A percentile compares a stretch with the other conserved stretches of the same genome.
Conservation (phyloP, 1,140 invertebrate species). For the Orius insidiosus region DNA sequence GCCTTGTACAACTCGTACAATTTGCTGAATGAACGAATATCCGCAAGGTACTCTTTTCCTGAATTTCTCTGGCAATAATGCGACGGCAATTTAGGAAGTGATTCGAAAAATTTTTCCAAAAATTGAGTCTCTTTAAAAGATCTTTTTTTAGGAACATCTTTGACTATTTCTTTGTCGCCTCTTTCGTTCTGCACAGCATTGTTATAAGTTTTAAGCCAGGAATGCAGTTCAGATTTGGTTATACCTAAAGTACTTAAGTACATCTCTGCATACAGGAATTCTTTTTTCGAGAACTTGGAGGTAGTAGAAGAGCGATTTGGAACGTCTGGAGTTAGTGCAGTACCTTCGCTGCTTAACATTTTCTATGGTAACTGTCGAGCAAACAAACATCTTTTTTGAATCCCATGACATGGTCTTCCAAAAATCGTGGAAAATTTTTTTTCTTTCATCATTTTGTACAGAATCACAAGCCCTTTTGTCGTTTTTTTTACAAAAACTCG, state of each 20-base stretch:
- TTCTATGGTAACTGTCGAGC: background rate
- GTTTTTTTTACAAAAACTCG: no score
- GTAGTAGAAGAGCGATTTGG: no score
- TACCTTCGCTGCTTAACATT: no score
- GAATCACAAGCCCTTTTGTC: no score
- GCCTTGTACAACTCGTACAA: background rate
- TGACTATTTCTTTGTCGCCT: background rate
- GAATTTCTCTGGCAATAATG: no score
- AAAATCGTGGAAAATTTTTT: background rate
- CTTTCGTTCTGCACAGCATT: background rate
- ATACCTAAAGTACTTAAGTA: background rate
- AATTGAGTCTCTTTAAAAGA: background rate
- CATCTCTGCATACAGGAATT: background rate
- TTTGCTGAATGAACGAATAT: background rate
- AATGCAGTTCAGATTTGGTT: background rate
- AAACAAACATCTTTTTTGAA: background rate
- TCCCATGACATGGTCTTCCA: conserved; percentile 1
- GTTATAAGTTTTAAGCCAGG: background rate
- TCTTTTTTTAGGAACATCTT: background rate
- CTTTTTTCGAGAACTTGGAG: no score
- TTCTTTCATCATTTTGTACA: background rate
- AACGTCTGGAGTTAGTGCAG: no score
- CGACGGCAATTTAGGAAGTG: no score
- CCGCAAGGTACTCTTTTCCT: background rate
- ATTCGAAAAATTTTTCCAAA: no score